Conservation (phyloP, 2,797 vertebrate genomes). For the Carapus acus region DNA sequence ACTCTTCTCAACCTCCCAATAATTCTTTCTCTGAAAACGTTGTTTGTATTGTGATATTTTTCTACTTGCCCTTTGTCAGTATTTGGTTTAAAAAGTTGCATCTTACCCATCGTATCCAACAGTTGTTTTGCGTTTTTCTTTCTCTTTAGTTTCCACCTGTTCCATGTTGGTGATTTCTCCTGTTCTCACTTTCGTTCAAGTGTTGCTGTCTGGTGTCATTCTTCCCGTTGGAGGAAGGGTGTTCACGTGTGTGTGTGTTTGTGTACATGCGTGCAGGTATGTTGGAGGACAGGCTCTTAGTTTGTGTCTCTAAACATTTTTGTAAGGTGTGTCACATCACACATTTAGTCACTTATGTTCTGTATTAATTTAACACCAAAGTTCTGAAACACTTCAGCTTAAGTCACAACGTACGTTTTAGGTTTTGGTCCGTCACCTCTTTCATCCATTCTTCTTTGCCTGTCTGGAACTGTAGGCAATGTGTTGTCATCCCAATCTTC, state of each 20-base stretch:
- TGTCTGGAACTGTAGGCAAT: conserved; percentile 38
- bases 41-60: conserved; percentile 69
- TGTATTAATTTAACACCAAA: conserved; percentile 62
- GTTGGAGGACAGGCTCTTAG: conserved; percentile 4
- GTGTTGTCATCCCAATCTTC: conserved; percentile 49
- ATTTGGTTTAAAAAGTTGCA: conserved; percentile 62
- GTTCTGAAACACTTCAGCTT: conserved; percentile 58
- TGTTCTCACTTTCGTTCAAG: conserved; percentile 41
- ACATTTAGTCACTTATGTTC: conserved; percentile 40
- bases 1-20: conserved; percentile 49
- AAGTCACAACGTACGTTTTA: conserved; percentile 33
- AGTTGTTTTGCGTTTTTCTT: too few species aligned
- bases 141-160: conserved; percentile 6
- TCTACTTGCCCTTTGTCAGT: conserved; percentile 68
- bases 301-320: conserved; percentile 29
- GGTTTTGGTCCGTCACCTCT: conserved; percentile 29
- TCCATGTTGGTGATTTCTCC: conserved; percentile 27
- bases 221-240: conserved; percentile 39
- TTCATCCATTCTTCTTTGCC: conserved; percentile 34
- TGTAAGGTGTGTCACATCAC: conserved; percentile 42
- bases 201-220: conserved; percentile 54
- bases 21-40: conserved; percentile 53
- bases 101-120: conserved; percentile 45
- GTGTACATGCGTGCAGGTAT: conserved; percentile 2
- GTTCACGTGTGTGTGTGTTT: background rate